phyloP scores from a whole-genome alignment of 2,113 vertebrate genomes.

The Ursus arctos region DNA sequence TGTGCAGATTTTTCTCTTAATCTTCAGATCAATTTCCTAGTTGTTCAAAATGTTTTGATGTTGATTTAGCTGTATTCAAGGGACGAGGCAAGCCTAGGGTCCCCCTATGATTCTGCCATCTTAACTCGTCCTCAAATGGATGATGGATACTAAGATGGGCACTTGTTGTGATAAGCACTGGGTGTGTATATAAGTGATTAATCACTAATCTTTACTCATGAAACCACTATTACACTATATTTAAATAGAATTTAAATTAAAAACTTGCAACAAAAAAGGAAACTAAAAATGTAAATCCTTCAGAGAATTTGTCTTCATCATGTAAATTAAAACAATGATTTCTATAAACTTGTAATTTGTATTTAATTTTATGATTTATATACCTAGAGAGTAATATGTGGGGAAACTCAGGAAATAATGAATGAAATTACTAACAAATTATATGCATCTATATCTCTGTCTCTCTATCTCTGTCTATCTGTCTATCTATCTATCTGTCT shows the following conservation, averaged over 20 bases:
- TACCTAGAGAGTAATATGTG: neutral
- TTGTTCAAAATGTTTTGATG: neutral
- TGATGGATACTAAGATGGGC: neutral
- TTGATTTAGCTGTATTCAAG: neutral
- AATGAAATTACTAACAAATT: neutral
- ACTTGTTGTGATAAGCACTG: neutral
- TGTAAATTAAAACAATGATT: constrained; percentile 54
- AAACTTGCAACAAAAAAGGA: neutral
- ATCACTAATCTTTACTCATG: neutral
- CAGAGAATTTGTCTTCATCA: constrained; percentile 42
- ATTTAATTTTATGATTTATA: constrained; percentile 48
- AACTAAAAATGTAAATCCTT: neutral
- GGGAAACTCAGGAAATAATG: neutral
- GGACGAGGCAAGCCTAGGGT: neutral
- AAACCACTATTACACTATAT: neutral
- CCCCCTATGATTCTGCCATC: neutral
- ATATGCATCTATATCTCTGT: neutral
- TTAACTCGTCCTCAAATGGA: neutral
- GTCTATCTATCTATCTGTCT: neutral
- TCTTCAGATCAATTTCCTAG: neutral
- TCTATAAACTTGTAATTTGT: neutral
- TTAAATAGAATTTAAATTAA: neutral
- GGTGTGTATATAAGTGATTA: neutral
- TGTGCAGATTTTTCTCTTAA: neutral
- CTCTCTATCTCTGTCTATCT: no score